Conservation (phyloP, 1,140 invertebrate species). For the Neodiprion virginianus region DNA sequence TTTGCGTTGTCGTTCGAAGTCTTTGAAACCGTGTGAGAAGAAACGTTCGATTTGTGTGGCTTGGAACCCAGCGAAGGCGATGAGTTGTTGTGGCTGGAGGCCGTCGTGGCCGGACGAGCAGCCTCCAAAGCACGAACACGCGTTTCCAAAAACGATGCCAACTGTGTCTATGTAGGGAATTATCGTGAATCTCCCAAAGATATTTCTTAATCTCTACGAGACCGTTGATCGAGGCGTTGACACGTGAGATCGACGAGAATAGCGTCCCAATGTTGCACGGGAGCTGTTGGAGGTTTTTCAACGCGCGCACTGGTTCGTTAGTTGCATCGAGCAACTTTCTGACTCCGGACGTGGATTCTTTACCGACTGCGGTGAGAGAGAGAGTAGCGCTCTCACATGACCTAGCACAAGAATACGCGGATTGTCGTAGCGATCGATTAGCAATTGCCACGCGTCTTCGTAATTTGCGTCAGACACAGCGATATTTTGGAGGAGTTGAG, state of each 20-base stretch:
- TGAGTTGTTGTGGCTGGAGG: neutral
- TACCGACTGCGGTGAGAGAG: conserved; percentile 17
- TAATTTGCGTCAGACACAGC: conserved; percentile 33
- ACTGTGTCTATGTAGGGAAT: conserved; percentile 10
- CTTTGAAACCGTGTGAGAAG: neutral
- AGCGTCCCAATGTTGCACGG: conserved; percentile 27
- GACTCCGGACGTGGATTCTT: conserved; percentile 25
- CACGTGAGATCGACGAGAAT: conserved; percentile 25
- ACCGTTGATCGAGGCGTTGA: conserved; percentile 23
- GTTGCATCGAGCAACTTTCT: conserved; percentile 24
- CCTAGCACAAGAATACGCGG: conserved; percentile 30
- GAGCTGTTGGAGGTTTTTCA: conserved; percentile 19
- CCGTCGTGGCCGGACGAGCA: conserved; percentile 5
- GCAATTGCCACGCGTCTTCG: conserved; percentile 34
- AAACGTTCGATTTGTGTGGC: neutral
- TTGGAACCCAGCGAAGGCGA: neutral
- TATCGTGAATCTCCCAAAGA: neutral
- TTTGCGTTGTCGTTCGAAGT: neutral
- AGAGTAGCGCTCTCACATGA: conserved; percentile 35
- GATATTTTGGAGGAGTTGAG: neutral
- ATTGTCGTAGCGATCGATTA: conserved; percentile 37
- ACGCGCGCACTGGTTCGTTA: conserved; percentile 24
- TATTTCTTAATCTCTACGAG: conserved; percentile 28
- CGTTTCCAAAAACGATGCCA: conserved; percentile 12
- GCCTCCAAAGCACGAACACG: conserved; percentile 9